Conservation (phyloP, 1,140 invertebrate species). For the Schlechtendalia chinensis region DNA sequence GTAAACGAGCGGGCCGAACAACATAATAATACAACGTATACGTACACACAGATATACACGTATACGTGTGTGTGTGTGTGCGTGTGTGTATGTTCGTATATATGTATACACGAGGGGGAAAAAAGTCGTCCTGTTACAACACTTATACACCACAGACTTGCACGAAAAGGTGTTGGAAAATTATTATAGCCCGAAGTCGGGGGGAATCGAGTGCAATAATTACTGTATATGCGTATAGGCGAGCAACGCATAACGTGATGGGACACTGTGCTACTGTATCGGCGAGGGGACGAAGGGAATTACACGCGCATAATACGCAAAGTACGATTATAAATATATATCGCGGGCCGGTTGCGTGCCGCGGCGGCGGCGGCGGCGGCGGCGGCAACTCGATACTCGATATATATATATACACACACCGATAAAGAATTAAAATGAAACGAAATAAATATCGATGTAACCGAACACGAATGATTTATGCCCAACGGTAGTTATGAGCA, state of each 20-base stretch:
- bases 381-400: conserved; percentile 1
- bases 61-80: no score
- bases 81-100: no score
- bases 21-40: neutral
- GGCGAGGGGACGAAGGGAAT: no score
- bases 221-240: neutral
- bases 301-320: neutral
- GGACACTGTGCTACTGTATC: no score
- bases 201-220: neutral
- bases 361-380: no score
- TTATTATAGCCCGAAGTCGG: conserved; percentile 1
- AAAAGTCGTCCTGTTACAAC: conserved; percentile 19
- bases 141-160: neutral
- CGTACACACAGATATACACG: neutral
- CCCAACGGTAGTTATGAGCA: conserved; percentile 11
- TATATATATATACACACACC: neutral
- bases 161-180: conserved; percentile 26
- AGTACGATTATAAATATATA: neutral
- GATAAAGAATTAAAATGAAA: conserved; percentile 29
- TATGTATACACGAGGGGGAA: neutral
- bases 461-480: conserved; percentile 42
- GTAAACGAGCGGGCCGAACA: neutral
- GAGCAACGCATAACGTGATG: no score
- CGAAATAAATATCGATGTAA: conserved; percentile 43
- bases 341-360: no score